phyloP scores from a whole-genome alignment of 2,113 vertebrate genomes.

The Echinops telfairi region DNA sequence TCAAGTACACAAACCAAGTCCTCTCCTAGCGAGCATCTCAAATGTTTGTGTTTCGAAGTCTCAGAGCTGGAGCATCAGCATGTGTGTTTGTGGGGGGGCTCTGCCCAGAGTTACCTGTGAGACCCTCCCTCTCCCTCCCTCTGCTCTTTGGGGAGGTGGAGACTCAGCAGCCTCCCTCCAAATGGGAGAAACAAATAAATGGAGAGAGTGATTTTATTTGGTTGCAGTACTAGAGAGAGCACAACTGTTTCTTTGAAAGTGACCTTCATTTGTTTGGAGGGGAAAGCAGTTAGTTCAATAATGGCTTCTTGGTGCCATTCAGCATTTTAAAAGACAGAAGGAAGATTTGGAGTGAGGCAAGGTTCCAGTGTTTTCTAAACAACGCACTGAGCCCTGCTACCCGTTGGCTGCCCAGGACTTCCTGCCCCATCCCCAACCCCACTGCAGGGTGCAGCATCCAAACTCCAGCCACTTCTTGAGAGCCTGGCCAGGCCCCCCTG shows the following conservation, averaged over 20 bases:
- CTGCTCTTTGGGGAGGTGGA: neutral
- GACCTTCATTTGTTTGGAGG: constrained; percentile 80
- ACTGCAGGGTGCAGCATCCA: neutral
- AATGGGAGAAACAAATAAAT: constrained; percentile 51
- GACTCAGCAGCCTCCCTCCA: constrained; percentile 3
- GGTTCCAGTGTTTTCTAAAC: constrained; percentile 82
- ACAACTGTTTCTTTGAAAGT: constrained; percentile 78
- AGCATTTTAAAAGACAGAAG: constrained; percentile 81
- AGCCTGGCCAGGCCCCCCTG: constrained; percentile 20
- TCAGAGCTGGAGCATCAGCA: neutral
- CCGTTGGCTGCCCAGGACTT: constrained; percentile 69
- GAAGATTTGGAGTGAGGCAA: constrained; percentile 78
- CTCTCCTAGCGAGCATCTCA: neutral
- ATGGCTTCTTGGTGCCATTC: constrained; percentile 77
- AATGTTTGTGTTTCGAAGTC: neutral
- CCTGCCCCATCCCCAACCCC: neutral
- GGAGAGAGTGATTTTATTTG: constrained; percentile 5
- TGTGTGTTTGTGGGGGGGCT: neutral
- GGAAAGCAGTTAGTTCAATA: constrained; percentile 78
- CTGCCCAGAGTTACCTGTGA: neutral
- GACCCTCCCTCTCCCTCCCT: neutral
- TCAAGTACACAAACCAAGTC: neutral
- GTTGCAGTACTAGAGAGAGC: constrained; percentile 52
- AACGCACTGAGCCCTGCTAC: constrained; percentile 72
- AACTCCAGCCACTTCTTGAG: neutral